A percentile compares a stretch with the other conserved stretches of the same genome.
Conservation (phyloP, 2,888 invertebrate species). For the Gasteruption jaculator region DNA sequence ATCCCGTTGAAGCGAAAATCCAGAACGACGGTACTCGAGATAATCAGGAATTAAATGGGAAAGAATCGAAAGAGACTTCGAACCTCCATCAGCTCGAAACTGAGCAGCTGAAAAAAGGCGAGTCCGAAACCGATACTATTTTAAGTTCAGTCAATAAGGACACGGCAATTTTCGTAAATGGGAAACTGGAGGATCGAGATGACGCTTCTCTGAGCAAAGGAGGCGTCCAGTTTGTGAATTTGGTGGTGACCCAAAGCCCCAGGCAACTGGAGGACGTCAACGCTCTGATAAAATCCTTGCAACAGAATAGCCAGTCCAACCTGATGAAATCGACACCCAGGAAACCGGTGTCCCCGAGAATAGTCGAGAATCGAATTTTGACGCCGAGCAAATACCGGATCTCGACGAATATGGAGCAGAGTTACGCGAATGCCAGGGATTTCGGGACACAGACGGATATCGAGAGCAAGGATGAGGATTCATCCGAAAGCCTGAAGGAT, state of each 20-base stretch:
- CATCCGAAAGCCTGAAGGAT: conserved; percentile 50
- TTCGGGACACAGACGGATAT: conserved; percentile 68
- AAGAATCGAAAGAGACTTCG: conserved; percentile 5
- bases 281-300: conserved; percentile 24
- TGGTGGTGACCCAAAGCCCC: conserved; percentile 38
- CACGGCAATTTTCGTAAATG: conserved; percentile 44
- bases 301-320: conserved; percentile 21
- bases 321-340: conserved; percentile 16
- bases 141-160: conserved; percentile 43
- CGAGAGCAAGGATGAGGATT: conserved; percentile 56
- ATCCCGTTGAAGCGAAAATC: too few relatives aligned
- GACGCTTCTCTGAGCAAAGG: conserved; percentile 33
- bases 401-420: conserved; percentile 56
- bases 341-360: conserved; percentile 26
- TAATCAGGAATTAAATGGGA: neutral
- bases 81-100: neutral
- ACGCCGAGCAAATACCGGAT: conserved; percentile 60
- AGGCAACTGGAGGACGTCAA: conserved; percentile 26
- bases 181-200: conserved; percentile 41
- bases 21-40: neutral
- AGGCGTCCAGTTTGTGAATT: conserved; percentile 40
- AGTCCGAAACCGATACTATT: conserved; percentile 18
- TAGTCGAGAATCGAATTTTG: conserved; percentile 55
- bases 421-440: conserved; percentile 61
- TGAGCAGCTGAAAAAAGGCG: conserved; percentile 1